Evolutionary conservation across 2,113 vertebrate genomes (phyloP).

Genomic region (Dasypus novemcinctus): DNA sequence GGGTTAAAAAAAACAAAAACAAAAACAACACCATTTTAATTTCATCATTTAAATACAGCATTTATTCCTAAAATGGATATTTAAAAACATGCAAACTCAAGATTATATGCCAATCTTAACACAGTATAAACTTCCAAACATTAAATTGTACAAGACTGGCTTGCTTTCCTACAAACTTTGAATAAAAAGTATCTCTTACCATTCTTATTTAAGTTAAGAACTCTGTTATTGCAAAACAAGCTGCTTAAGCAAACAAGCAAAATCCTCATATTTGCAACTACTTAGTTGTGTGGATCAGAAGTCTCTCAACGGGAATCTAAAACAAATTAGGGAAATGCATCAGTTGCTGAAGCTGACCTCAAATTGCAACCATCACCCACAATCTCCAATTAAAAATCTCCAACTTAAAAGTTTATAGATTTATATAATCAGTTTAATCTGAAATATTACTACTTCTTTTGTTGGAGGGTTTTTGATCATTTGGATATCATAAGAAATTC

Average conservation of each 20-base stretch:
- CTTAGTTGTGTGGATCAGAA: not conserved
- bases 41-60: slow-evolving; percentile 19
- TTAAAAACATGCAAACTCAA: not conserved
- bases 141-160: not conserved
- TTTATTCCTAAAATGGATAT: not conserved
- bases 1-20: not conserved
- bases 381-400: not conserved
- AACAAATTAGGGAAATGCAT: not conserved
- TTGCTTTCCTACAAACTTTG: not conserved
- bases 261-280: not conserved
- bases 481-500: not conserved
- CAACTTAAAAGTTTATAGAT: not conserved
- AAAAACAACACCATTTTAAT: not conserved
- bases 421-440: not conserved
- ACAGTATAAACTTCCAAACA: not conserved
- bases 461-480: not conserved
- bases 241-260: not conserved
- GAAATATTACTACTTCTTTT: not conserved
- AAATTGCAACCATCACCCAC: not conserved
- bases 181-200: not conserved
- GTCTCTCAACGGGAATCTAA: not conserved
- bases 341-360: not conserved
- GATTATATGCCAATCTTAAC: not conserved
- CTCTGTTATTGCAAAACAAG: not conserved
- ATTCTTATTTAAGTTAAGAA: not conserved